A percentile compares a stretch with the other conserved stretches of the same genome.
These are phyloP conservation scores for Sphenopsis melanotis DNA, from an alignment of 2,797 vertebrate genomes.

Conservation along the genomic window DNA sequence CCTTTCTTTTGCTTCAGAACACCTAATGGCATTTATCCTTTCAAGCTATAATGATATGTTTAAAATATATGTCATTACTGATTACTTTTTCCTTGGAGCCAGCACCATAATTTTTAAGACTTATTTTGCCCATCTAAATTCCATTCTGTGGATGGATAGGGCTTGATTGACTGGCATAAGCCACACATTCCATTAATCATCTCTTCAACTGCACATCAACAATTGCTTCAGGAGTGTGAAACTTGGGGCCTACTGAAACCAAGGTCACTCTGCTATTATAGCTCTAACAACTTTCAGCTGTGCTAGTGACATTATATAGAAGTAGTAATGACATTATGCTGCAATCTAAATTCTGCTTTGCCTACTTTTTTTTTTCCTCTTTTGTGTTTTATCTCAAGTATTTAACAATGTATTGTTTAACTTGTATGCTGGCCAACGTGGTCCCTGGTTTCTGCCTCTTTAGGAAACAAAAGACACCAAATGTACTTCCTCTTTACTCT, in stretches of 20 bases:
- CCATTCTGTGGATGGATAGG: background rate
- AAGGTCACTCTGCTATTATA: background rate
- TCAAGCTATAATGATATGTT: background rate
- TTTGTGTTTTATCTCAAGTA: background rate
- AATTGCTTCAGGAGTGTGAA: background rate
- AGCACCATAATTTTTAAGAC: background rate
- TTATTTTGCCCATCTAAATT: background rate
- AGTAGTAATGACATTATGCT: background rate
- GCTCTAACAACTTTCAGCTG: background rate
- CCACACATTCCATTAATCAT: background rate
- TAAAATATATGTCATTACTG: background rate
- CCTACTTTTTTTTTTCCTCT: background rate
- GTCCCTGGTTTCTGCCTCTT: background rate
- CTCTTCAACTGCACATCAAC: background rate
- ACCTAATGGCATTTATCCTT: background rate
- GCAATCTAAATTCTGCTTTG: background rate
- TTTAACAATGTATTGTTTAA: background rate
- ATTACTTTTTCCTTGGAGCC: background rate
- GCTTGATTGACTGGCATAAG: background rate
- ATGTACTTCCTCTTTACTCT: background rate
- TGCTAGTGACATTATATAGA: background rate
- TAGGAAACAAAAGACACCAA: background rate
- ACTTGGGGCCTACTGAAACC: background rate
- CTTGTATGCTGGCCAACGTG: fast-evolving
- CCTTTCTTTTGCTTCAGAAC: background rate